Evolutionary conservation across 2,113 vertebrate genomes (phyloP).

Genomic region (Panurus biarmicus): DNA sequence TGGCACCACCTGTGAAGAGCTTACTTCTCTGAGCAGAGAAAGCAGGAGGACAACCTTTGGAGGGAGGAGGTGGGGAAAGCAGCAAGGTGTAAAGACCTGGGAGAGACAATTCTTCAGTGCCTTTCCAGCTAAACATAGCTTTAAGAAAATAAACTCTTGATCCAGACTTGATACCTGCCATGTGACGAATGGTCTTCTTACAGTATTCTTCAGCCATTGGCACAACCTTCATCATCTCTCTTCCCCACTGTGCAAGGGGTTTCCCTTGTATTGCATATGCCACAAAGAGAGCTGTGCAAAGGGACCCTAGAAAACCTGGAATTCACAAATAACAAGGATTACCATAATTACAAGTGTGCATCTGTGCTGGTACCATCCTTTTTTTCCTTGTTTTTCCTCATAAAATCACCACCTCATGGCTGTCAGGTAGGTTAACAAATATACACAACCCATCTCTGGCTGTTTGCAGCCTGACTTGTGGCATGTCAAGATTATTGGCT

Average conservation of each 20-base stretch:
- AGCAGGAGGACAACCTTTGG: background rate
- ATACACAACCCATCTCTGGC: background rate
- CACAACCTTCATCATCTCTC: constrained; percentile 85
- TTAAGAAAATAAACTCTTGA: background rate
- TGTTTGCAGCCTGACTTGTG: background rate
- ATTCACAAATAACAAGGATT: background rate
- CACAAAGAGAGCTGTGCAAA: constrained; percentile 89
- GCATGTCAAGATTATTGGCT: background rate
- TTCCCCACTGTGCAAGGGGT: constrained; percentile 84
- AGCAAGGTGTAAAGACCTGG: background rate
- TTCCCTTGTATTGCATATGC: constrained; percentile 89
- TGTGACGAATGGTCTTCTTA: constrained; percentile 91
- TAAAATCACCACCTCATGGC: background rate
- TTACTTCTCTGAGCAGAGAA: background rate
- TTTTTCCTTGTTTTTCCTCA: background rate
- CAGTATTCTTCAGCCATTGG: constrained; percentile 90
- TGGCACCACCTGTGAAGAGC: background rate
- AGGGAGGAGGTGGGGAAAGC: background rate
- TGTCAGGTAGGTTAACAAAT: background rate
- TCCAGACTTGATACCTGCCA: constrained; percentile 78
- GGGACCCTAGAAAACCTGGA: constrained; percentile 89
- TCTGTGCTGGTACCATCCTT: background rate
- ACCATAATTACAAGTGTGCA: accelerated
- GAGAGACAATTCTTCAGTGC: background rate
- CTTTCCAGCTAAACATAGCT: background rate